A percentile compares a stretch with the other conserved stretches of the same genome.
phyloP scores from a whole-genome alignment of 2,888 invertebrate species.

The Bursaphelenchus okinawaensis region DNA sequence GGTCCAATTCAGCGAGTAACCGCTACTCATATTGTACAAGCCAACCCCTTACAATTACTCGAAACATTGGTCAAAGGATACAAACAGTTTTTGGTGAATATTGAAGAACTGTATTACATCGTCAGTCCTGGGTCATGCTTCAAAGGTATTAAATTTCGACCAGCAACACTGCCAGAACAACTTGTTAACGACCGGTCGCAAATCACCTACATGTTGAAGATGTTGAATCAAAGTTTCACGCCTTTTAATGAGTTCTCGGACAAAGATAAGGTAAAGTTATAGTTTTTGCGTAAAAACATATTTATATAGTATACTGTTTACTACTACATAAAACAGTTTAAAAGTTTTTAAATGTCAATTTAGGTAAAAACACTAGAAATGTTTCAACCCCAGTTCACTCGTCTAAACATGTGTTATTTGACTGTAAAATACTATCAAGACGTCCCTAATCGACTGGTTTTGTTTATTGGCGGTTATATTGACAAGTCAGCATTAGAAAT shows the following conservation, averaged over 20 bases:
- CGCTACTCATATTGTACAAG: not conserved
- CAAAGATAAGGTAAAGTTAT: not conserved
- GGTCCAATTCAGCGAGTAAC: not conserved
- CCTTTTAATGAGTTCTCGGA: not conserved
- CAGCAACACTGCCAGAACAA: not conserved
- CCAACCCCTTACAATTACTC: not conserved
- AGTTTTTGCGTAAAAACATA: not conserved
- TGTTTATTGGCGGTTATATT: not conserved
- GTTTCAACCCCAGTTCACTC: not conserved
- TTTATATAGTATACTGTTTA: too few relatives aligned
- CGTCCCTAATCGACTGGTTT: not conserved
- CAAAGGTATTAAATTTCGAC: not conserved
- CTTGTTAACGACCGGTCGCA: not conserved
- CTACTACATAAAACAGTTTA: too few relatives aligned
- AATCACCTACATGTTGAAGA: not conserved
- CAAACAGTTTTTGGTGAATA: not conserved
- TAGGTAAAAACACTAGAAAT: not conserved
- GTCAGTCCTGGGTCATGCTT: not conserved
- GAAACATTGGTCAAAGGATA: not conserved
- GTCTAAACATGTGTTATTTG: not conserved
- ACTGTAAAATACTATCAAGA: not conserved
- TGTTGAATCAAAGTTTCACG: not conserved
- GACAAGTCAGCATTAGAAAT: not conserved
- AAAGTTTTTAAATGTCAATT: not conserved
- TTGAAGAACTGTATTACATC: not conserved